Evolutionary conservation across 2,113 vertebrate species (phyloP).

Genomic region (Rhipidura dahli): DNA sequence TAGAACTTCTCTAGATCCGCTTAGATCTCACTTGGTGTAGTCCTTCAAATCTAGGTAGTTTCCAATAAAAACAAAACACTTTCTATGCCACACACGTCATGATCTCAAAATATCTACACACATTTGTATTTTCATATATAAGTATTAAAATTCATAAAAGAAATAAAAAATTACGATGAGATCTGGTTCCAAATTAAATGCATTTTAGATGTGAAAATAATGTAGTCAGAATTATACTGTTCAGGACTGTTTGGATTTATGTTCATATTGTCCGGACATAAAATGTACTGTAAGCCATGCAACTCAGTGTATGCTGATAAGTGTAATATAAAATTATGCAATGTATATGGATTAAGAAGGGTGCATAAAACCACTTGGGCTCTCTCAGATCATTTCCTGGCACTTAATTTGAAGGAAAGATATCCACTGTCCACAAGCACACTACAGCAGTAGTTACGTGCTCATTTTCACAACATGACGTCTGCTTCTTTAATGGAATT

Average conservation of each 20-base stretch:
- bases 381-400: slow-evolving; percentile 24
- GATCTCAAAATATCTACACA: neutral
- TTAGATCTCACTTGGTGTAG: neutral
- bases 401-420: neutral
- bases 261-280: neutral
- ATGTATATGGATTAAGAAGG: neutral
- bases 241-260: slow-evolving; percentile 36
- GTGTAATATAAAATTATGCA: slow-evolving; percentile 39
- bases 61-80: neutral
- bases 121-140: slow-evolving; percentile 28
- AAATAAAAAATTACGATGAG: neutral
- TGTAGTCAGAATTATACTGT: neutral
- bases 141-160: neutral
- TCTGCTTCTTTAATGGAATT: neutral
- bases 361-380: neutral
- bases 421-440: neutral
- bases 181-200: neutral
- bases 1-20: neutral
- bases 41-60: slow-evolving; percentile 47
- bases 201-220: neutral
- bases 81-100: neutral
- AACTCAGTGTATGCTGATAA: slow-evolving; percentile 20
- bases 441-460: neutral
- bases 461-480: neutral
- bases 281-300: neutral